A percentile compares a stretch with the other conserved stretches of the same genome.
These are phyloP conservation scores for Philaenus spumarius DNA, from an alignment of 1,140 invertebrate species.

Conservation along the genomic window DNA sequence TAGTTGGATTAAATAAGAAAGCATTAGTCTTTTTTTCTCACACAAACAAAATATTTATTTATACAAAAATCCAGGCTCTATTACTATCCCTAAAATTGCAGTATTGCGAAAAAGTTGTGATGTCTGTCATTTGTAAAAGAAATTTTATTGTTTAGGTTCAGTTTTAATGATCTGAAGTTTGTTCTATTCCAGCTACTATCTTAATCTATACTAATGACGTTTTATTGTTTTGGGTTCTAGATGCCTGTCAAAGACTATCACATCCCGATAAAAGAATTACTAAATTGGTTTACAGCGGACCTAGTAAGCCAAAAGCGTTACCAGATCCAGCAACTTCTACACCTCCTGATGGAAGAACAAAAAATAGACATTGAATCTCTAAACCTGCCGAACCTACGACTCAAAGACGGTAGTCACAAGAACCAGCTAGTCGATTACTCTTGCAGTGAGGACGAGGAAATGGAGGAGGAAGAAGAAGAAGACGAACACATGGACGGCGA, in stretches of 20 bases:
- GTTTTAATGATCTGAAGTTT: conserved; percentile 3
- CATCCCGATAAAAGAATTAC: conserved; percentile 65
- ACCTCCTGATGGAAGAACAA: conserved; percentile 54
- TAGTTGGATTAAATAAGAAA: too few species aligned
- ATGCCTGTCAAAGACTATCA: conserved; percentile 64
- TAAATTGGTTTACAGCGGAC: conserved; percentile 67
- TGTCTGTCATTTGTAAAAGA: too few species aligned
- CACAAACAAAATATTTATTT: too few species aligned
- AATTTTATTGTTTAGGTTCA: conserved; percentile 5
- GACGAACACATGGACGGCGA: background rate
- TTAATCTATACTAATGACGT: too few species aligned
- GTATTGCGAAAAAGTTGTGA: too few species aligned
- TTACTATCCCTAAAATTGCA: too few species aligned
- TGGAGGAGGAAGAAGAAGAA: conserved; percentile 14
- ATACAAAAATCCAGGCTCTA: too few species aligned
- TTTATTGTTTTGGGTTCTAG: conserved; percentile 47
- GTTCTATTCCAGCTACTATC: conserved; percentile 9
- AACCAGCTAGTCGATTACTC: background rate
- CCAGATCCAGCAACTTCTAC: conserved; percentile 67
- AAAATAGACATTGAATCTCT: conserved; percentile 39
- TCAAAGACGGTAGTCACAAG: background rate
- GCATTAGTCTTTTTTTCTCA: too few species aligned
- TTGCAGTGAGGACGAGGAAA: background rate
- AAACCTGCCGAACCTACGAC: conserved; percentile 37
- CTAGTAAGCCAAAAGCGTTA: conserved; percentile 70